Base-by-base conservation (phyloP, 1,140 invertebrate species). In the Trichonephila inaurata region DNA sequence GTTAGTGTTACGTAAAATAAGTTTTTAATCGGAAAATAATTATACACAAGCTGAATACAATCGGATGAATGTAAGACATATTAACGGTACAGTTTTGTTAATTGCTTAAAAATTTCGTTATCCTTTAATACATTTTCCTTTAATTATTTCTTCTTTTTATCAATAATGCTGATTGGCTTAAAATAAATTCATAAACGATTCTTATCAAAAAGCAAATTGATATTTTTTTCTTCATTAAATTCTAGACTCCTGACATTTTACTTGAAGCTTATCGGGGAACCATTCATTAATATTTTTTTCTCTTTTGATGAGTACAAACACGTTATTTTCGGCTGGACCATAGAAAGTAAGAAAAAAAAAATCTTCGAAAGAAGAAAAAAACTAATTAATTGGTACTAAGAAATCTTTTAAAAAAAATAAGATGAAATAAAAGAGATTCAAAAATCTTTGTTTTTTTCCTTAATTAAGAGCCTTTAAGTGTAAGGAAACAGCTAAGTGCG, bases 381-480 rank as follows among this genome's bases (percentile, higher is more conserved):
- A 18, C 72, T 77, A 77, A 77, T 77, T 77, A 77, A 77, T 77
- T 77, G 72, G 72, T 77, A 77, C 72, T 77, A 77, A 77, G 28
- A 77, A 77, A 33, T 77, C 28, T 40, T 40, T 77, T n/a, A n/a
- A 77, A 77, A 33, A 40, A 77, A 77, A 77, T 33, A 77, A 77
- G 16, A 33, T 14, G 28, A 40, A 77, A 77, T 77, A 77, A 40
- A 40, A 77, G 72, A 77, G 16, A 40, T 40, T 77, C 16, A 77
- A 77, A 77, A 33, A 77, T 1, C 6, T 77, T 77, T 77, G 28
- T 77, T 33, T 77, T n/a, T 77, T 28, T 33, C 16, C 72, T 40
- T 77, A 77, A 77, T 77, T 77, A 77, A 77, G 72, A 33, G 72
- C 28, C 28, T 77, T 77, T 77, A 77, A 40, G 33, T 77, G 28